These are phyloP conservation scores for Entelurus aequoreus DNA, from an alignment of 2,113 vertebrate genomes.

Conservation along the genomic window DNA sequence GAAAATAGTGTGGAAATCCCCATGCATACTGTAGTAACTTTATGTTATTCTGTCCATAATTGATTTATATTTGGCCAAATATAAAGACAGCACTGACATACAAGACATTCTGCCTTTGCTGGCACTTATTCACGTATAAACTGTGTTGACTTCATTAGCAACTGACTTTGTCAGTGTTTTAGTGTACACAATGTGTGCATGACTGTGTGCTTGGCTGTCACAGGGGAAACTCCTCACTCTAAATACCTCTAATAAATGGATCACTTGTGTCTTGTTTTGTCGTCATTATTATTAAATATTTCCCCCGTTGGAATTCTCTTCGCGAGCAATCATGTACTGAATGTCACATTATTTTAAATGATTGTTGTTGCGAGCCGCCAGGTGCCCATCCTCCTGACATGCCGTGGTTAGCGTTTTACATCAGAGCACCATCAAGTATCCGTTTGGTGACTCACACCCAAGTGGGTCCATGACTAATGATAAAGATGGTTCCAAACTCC, in stretches of 20 bases:
- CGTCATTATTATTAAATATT: slow-evolving; percentile 32
- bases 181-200: slow-evolving; percentile 19
- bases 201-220: slow-evolving; percentile 60
- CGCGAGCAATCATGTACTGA: neutral
- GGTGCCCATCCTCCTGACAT: slow-evolving; percentile 13
- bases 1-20: neutral
- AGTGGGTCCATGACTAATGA: slow-evolving; percentile 50
- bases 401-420: slow-evolving; percentile 16
- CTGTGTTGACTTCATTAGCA: slow-evolving; percentile 38
- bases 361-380: slow-evolving; percentile 45
- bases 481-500: slow-evolving; percentile 43
- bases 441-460: slow-evolving; percentile 47
- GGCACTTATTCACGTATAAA: slow-evolving; percentile 35
- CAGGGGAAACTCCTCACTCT: slow-evolving; percentile 64
- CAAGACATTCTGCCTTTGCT: slow-evolving; percentile 32
- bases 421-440: slow-evolving; percentile 21
- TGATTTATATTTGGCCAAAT: slow-evolving; percentile 44
- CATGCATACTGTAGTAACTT: neutral
- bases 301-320: slow-evolving; percentile 14
- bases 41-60: slow-evolving; percentile 23
- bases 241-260: slow-evolving; percentile 60
- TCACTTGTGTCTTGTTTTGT: slow-evolving; percentile 41
- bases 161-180: slow-evolving; percentile 42
- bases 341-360: neutral
- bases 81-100: slow-evolving; percentile 24